A percentile compares a stretch with the other conserved stretches of the same genome.
Evolutionary conservation across 2,797 vertebrate genomes (phyloP).

Genomic region (Rhinichthys osculus): DNA sequence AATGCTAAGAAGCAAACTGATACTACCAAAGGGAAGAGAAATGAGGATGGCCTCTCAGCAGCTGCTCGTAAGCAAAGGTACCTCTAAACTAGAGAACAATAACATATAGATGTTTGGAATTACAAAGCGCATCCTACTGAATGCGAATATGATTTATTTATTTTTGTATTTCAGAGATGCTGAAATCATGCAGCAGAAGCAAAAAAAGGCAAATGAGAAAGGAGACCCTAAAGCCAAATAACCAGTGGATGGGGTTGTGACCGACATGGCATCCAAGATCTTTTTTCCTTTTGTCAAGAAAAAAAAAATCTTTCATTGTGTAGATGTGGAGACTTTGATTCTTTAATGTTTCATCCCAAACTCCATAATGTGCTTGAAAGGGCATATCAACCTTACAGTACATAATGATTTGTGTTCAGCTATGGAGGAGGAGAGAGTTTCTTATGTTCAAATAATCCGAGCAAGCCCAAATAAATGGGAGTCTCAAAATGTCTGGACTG

Average conservation of each 20-base stretch:
- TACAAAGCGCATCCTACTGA: background rate
- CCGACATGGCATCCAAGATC: conserved; percentile 56
- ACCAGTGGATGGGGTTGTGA: conserved; percentile 55
- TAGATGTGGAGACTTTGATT: conserved; percentile 66
- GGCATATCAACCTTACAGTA: conserved; percentile 26
- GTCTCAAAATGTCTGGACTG: conserved; percentile 35
- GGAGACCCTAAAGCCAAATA: conserved; percentile 80
- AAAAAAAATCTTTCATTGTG: conserved; percentile 66
- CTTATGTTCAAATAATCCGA: conserved; percentile 33
- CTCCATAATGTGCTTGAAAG: conserved; percentile 43
- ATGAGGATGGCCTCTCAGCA: conserved; percentile 89
- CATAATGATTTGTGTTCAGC: conserved; percentile 24
- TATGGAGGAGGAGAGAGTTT: conserved; percentile 7
- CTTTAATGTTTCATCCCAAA: conserved; percentile 61
- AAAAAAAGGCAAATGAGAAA: conserved; percentile 83
- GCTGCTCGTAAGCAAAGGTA: conserved; percentile 92
- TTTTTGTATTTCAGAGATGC: conserved; percentile 83
- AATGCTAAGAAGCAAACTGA: conserved; percentile 88
- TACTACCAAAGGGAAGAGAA: conserved; percentile 81
- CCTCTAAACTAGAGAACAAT: background rate
- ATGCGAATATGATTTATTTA: background rate
- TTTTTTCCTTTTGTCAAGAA: conserved; percentile 69
- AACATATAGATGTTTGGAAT: background rate
- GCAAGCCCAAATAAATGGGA: conserved; percentile 27
- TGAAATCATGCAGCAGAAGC: conserved; percentile 97